phyloP scores from a whole-genome alignment of 2,888 invertebrate genomes.

The Phorcus lineatus region DNA sequence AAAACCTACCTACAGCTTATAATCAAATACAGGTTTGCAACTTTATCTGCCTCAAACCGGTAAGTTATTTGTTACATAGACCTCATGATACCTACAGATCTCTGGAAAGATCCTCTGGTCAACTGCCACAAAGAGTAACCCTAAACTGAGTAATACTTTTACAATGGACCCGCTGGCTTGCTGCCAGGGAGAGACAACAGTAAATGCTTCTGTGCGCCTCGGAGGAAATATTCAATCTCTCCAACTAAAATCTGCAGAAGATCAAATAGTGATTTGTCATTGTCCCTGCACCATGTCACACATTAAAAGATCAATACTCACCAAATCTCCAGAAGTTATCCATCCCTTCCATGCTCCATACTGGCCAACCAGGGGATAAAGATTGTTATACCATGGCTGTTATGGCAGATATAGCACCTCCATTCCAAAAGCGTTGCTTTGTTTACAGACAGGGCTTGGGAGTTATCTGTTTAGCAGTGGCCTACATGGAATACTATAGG shows the following conservation, averaged over 20 bases:
- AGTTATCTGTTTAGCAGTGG: conserved; percentile 1
- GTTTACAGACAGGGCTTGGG: not conserved
- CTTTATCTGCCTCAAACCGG: too few species aligned
- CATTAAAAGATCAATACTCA: conserved; percentile 1
- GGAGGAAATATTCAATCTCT: not conserved
- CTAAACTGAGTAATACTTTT: too few species aligned
- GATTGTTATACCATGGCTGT: not conserved
- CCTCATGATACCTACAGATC: too few species aligned
- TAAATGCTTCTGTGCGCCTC: not conserved
- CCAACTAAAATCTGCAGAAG: not conserved
- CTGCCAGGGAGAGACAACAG: not conserved
- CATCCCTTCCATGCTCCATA: not conserved
- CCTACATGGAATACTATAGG: conserved; percentile 9
- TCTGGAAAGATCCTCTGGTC: too few species aligned
- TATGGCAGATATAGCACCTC: not conserved
- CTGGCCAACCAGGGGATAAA: not conserved
- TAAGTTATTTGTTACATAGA: too few species aligned
- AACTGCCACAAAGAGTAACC: too few species aligned
- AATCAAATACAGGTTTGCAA: too few species aligned
- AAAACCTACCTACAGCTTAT: too few species aligned
- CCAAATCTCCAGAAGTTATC: not conserved
- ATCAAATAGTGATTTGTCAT: conserved; percentile 8
- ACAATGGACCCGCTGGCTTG: too few species aligned
- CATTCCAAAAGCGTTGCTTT: not conserved
- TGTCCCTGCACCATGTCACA: not conserved